These are phyloP conservation scores for Mobula birostris DNA, from an alignment of 2,113 vertebrate species.

Conservation along the genomic window DNA sequence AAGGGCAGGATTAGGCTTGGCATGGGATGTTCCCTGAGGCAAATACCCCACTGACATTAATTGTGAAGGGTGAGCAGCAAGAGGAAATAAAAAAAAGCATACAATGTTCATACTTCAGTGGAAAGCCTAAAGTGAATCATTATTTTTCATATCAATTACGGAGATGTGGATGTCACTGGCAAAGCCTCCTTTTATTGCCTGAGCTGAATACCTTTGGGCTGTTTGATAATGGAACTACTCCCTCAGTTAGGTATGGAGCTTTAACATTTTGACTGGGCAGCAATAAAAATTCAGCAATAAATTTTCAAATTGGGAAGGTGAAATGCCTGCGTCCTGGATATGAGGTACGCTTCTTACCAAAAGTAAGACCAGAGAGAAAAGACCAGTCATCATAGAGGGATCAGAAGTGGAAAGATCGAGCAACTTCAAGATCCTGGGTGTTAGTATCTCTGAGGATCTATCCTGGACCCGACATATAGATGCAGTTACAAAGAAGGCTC, in stretches of 20 bases:
- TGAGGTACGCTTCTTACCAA: background rate
- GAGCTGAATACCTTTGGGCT: too few species aligned
- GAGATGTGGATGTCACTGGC: background rate
- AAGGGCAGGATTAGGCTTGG: background rate
- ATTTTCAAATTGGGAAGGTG: too few species aligned
- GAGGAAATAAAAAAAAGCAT: background rate
- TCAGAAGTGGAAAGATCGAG: too few species aligned
- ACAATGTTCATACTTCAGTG: background rate
- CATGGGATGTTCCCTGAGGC: background rate
- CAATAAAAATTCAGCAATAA: background rate
- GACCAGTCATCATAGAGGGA: too few species aligned
- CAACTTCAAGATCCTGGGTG: too few species aligned
- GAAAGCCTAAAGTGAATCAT: background rate
- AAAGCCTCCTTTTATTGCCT: background rate
- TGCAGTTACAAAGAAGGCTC: too few species aligned
- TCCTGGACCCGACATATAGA: too few species aligned
- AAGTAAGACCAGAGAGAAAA: background rate
- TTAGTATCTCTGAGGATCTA: too few species aligned
- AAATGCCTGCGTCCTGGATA: background rate
- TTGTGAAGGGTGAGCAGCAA: background rate
- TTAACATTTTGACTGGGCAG: background rate
- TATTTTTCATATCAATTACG: background rate
- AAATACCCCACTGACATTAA: constrained; percentile 6
- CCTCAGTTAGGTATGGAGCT: background rate
- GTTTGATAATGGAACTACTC: background rate